Evolutionary conservation across 2,888 invertebrate genomes (phyloP).

Genomic region (Orthosia cruda): DNA sequence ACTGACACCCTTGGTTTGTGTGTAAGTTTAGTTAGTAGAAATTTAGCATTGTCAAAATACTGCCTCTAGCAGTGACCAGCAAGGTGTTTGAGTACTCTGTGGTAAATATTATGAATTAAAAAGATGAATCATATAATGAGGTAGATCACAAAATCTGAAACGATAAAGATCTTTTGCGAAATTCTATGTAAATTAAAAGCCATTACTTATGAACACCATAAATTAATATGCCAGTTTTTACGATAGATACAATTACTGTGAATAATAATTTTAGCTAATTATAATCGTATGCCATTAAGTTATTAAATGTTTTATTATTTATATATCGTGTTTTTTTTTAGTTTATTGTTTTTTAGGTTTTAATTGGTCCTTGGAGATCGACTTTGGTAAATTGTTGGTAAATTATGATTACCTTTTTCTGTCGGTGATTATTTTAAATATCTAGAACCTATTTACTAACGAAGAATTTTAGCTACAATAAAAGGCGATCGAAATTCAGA

Average conservation of each 20-base stretch:
- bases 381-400: neutral
- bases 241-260: constrained; percentile 44
- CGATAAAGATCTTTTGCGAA: constrained; percentile 23
- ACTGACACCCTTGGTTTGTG: neutral
- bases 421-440: neutral
- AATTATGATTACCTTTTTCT: neutral
- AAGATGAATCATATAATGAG: constrained; percentile 6
- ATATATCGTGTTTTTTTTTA: constrained; percentile 17
- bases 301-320: constrained; percentile 61
- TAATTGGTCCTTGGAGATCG: constrained; percentile 12
- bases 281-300: constrained; percentile 60
- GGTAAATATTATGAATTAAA: constrained; percentile 2
- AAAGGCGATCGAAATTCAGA: neutral
- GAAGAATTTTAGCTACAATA: neutral
- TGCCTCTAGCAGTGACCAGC: neutral
- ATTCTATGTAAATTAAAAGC: constrained; percentile 40
- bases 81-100: neutral
- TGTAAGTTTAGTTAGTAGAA: neutral
- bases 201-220: constrained; percentile 51
- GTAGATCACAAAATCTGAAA: constrained; percentile 5
- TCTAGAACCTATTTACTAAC: neutral
- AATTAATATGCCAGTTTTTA: constrained; percentile 41
- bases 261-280: constrained; percentile 58
- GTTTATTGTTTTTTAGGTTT: neutral
- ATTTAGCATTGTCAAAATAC: neutral